Evolutionary conservation across 1,140 invertebrate species (phyloP), one percentile per base, ranked within the genome.

Genomic region (Neuroterus valhalla): DNA sequence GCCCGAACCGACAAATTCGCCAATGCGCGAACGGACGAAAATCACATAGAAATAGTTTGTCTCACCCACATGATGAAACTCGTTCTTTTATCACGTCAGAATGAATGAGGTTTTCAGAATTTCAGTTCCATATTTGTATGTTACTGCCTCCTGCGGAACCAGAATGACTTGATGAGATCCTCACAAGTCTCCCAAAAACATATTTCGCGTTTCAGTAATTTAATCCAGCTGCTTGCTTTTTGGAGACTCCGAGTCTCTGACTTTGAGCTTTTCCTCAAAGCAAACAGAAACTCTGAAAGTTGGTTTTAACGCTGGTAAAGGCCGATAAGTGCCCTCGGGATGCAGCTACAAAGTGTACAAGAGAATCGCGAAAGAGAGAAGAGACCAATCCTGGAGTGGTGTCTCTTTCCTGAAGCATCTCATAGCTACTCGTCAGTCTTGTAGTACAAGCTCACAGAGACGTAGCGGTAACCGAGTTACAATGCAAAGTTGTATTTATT

Each of bases 261-360:
- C 55, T 62, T 62, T 62, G 55, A 62, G 55, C 21, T 62, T 26
- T 62, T 62, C 55, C 55, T 62, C 55, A 62, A 62, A 62, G 55
- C 55, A 15, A 62, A 62, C 55, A 62, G 55, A 62, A 62, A 62
- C 55, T 62, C 55, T 31, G 55, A 26, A 62, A 62, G 55, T 62
- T 62, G 55, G 55, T 62, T 62, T 62, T 62, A 62, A 62, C 55
- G 55, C 55, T 23, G 55, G 55, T 62, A 23, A 62, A 62, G 55
- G 55, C 55, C 55, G 31, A 23, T 62, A 62, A 62, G 55, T 62
- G 55, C 55, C 55, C 21, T 38, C 55, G 55, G 55, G 55, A 62
- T 31, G 55, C 31, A 50, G 55, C 3, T 14, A 62, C 23, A 62
- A 31, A 62, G 31, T 62, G 55, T 62, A 62, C 55, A 62, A 62